A percentile compares a stretch with the other conserved stretches of the same genome.
Evolutionary conservation across 2,113 vertebrate genomes (phyloP).

Genomic region (Choloepus hoffmanni): DNA sequence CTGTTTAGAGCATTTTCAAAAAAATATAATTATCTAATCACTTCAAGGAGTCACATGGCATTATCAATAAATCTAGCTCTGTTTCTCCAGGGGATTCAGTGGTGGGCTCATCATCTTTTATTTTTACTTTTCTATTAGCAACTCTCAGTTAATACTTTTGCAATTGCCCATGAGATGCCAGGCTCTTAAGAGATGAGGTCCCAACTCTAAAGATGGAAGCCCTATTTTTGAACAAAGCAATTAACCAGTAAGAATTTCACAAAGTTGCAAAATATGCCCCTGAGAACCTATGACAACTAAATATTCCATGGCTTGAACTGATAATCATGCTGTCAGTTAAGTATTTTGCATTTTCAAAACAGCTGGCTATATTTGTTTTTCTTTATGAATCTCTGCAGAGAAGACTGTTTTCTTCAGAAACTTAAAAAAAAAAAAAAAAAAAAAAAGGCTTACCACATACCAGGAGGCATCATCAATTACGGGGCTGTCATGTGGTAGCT

Average conservation of each 20-base stretch:
- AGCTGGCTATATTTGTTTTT: slow-evolving; percentile 54
- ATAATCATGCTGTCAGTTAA: slow-evolving; percentile 71
- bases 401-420: slow-evolving; percentile 50
- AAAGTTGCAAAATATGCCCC: slow-evolving; percentile 19
- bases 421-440: background rate
- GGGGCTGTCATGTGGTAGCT: background rate
- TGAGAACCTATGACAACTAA: slow-evolving; percentile 61
- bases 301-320: slow-evolving; percentile 50
- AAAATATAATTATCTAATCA: background rate
- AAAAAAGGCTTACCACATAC: slow-evolving; percentile 17
- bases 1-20: background rate
- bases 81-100: background rate
- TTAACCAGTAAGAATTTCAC: slow-evolving; percentile 51
- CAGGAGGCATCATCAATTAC: background rate
- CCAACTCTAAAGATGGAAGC: slow-evolving; percentile 33
- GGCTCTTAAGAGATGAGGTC: background rate
- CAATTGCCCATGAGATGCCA: background rate
- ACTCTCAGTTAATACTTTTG: slow-evolving; percentile 25
- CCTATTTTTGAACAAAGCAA: slow-evolving; percentile 43
- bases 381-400: background rate
- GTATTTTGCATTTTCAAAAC: slow-evolving; percentile 61
- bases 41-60: background rate
- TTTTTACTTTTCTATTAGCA: slow-evolving; percentile 37
- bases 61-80: background rate
- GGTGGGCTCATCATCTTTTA: background rate